Conservation (phyloP, 2,797 vertebrate species). For the Siniperca obscura region DNA sequence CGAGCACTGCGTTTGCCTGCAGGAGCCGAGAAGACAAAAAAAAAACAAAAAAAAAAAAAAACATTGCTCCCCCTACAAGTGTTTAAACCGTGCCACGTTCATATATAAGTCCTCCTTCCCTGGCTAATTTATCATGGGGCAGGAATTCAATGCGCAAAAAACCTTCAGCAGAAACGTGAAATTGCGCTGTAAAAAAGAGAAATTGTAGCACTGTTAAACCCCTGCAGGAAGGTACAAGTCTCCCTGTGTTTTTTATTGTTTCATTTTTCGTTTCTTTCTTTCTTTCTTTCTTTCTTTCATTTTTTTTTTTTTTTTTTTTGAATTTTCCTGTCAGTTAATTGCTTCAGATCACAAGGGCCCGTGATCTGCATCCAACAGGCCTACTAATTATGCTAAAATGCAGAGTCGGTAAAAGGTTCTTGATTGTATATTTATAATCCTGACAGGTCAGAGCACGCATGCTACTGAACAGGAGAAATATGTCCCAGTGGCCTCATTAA, state of each 20-base stretch:
- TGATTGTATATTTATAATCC: slow-evolving; percentile 21
- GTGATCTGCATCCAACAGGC: not conserved
- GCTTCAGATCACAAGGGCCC: slow-evolving; percentile 9
- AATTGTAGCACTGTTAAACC: slow-evolving; percentile 9
- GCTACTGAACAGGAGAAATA: slow-evolving; percentile 38
- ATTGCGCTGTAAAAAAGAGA: slow-evolving; percentile 17
- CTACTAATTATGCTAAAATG: slow-evolving; percentile 5
- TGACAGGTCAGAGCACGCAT: slow-evolving; percentile 18
- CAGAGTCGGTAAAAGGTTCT: not conserved
- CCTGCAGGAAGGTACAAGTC: not conserved
- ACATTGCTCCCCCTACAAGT: slow-evolving; percentile 42
- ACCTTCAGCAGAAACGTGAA: slow-evolving; percentile 35
- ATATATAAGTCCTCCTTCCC: slow-evolving; percentile 41
- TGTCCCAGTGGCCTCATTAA: slow-evolving; percentile 29
- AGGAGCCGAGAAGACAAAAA: slow-evolving; percentile 58
- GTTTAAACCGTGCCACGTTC: slow-evolving; percentile 70
- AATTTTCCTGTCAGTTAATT: slow-evolving; percentile 11
- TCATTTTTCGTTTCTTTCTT: too few relatives aligned
- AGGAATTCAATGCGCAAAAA: slow-evolving; percentile 25
- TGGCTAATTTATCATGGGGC: slow-evolving; percentile 58
- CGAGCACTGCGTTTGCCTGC: slow-evolving; percentile 75
- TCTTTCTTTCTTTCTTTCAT: too few relatives aligned
- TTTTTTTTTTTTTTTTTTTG: not conserved
- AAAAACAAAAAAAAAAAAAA: slow-evolving; percentile 38
- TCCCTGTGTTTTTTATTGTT: not conserved